Conservation (phyloP, 2,113 vertebrate species). For the Amphiprion percula region DNA sequence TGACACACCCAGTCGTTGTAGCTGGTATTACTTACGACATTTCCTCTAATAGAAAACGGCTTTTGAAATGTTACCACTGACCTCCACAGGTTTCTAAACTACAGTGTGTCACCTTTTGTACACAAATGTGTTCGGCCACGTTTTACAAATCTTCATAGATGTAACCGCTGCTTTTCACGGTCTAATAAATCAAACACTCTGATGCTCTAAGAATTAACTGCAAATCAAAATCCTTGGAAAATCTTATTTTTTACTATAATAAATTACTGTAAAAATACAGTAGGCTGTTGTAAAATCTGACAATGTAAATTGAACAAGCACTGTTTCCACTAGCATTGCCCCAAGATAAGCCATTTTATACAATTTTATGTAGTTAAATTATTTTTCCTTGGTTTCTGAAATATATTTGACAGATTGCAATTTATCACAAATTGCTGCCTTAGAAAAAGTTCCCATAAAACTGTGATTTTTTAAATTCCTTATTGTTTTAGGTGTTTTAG, state of each 20-base stretch:
- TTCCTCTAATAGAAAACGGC: constrained; percentile 87
- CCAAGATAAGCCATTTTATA: too few relatives aligned
- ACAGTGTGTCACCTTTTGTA: constrained; percentile 51
- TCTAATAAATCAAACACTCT: constrained; percentile 4
- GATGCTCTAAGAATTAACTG: not conserved
- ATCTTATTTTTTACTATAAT: not conserved
- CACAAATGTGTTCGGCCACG: constrained; percentile 28
- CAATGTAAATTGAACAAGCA: too few relatives aligned
- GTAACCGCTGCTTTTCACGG: not conserved
- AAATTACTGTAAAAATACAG: too few relatives aligned
- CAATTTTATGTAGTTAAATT: too few relatives aligned
- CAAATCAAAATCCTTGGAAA: not conserved
- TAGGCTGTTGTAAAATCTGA: too few relatives aligned
- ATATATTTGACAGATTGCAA: too few relatives aligned
- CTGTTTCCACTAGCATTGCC: too few relatives aligned
- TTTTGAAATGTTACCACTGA: constrained; percentile 79
- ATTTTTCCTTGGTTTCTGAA: too few relatives aligned
- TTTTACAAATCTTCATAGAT: not conserved
- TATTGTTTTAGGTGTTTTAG: too few relatives aligned
- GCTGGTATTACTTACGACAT: constrained; percentile 86
- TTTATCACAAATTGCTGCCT: too few relatives aligned
- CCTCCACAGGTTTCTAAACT: constrained; percentile 57
- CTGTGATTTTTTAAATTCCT: too few relatives aligned
- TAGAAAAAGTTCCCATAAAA: too few relatives aligned
- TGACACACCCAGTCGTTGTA: constrained; percentile 87